Base-by-base conservation (phyloP, 2,888 invertebrate species). In the Yponomeuta cagnagella region DNA sequence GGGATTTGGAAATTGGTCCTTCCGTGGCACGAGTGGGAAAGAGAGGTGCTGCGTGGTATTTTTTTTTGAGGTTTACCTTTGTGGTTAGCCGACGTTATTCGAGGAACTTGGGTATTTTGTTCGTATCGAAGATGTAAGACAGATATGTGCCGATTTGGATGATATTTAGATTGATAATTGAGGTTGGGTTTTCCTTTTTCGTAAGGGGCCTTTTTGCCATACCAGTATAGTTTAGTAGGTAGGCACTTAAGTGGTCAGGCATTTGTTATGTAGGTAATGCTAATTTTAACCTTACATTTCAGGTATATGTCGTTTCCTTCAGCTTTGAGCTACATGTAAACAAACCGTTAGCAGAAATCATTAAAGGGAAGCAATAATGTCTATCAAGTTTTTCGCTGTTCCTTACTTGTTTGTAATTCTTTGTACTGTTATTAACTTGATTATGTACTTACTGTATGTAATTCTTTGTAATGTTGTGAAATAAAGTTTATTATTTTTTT, bases 61-160 rank as follows among this genome's bases (percentile, higher is more conserved):
- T 68, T 67, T 43, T 68, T 43, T 43, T 12, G 37, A 4, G 48
- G 77, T 63, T 74, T 69, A 48, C 75, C 75, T 76, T 76, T 76
- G 76, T 74, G 76, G 74, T 74, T 73, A 63, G 74, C 75, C 76
- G 75, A 73, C 72, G 52, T 73, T 71, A 5, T 72, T 73, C 70
- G 70, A 69, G 69, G 69, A 69, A 72, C 66, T 72, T 71, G 68
- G 71, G 71, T 70, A 70, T 71, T 69, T 69, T 71, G 68, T 66
- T 58, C 52, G 52, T 15, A 58, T 58, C 52, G 52, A 58, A 58
- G 52, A 58, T 58, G 52, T 58, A 2, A 15, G 52, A 12, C 8
- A 58, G 43, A 43, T 43, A 15, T 58, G 52, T 58, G 52, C 15
- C 52, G 52, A 58, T 58, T 58, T 58, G 52, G 52, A 15, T 15